Base-by-base conservation (phyloP, 2,113 vertebrate species). In the Dipodomys ordii region DNA sequence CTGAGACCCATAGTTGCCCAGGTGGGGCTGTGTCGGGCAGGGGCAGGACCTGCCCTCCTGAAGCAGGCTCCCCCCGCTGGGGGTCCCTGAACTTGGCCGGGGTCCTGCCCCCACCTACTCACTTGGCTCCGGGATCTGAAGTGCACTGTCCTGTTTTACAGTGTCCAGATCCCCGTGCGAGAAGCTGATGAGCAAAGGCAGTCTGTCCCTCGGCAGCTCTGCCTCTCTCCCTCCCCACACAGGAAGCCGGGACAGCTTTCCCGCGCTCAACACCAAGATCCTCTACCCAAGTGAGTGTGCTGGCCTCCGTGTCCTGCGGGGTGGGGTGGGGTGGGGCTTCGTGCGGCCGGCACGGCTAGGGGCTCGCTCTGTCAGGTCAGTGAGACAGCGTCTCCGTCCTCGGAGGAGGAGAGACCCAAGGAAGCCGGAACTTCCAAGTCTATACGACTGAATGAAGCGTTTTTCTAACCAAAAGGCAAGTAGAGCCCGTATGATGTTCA, bases 201-300 rank as follows among this genome's bases (percentile, higher is more conserved):
- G 97, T 93, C 96, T 99, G 95, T 98, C 98, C 0, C 88, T 98
- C 83, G 99, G 99, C 94, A 99, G 98, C 97, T 99, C 99, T 2
- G 97, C 98, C 16, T 99, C 99, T 93, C 99, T 99, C 97, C 99
- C 99, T 97, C 97, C 98, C n/a, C 99, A 99, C 88, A 97, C 98
- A 85, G 99, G 98, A 98, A 98, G 96, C 95, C 97, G 99, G 67
- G 99, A 99, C 46, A 98, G 98, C 95, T 97, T 99, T 98, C 99
- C 99, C 11, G 98, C 99, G 92, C 98, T 99, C 81, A 99, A 99
- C 97, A 98, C 99, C 71, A 99, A 99, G 98, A 99, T 99, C 94
- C 98, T 99, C 20, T 99, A 98, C 95, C 98, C 99, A 9, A 98
- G 99, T 99, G 95, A 98, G 98, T 98, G 81, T 57, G 2, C 82